These are phyloP conservation scores for Myotis davidii DNA, from an alignment of 2,113 vertebrate species.

Conservation along the genomic window DNA sequence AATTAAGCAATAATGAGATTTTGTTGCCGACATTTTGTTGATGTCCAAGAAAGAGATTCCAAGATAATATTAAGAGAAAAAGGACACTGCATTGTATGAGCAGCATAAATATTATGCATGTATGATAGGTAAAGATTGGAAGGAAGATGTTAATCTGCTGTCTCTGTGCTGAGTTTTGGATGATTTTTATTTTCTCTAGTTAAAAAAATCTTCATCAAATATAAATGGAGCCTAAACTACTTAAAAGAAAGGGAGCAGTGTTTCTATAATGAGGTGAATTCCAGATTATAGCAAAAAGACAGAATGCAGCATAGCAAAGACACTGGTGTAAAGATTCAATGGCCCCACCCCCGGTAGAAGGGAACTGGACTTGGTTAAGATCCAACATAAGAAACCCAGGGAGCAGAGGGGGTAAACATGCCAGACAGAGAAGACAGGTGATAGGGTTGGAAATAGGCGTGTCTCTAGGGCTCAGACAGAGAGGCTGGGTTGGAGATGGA, in stretches of 20 bases:
- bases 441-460: neutral
- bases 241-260: neutral
- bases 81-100: neutral
- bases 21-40: neutral
- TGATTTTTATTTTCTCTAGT: neutral
- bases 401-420: neutral
- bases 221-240: neutral
- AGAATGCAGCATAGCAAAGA: neutral
- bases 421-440: neutral
- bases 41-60: neutral
- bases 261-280: neutral
- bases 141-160: neutral
- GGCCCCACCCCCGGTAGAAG: fast-evolving
- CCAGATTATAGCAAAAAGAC: neutral
- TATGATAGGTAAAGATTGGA: neutral
- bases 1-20: neutral
- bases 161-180: neutral
- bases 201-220: neutral
- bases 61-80: neutral
- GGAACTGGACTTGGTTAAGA: too few species aligned
- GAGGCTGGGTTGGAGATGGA: neutral
- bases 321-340: too few species aligned
- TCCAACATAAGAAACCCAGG: neutral
- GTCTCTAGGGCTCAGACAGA: too few species aligned
- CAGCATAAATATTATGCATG: neutral